Evolutionary conservation across 2,888 invertebrate genomes (phyloP), one percentile per base, ranked within the genome.

Genomic region (Palloptera scutellata): DNA sequence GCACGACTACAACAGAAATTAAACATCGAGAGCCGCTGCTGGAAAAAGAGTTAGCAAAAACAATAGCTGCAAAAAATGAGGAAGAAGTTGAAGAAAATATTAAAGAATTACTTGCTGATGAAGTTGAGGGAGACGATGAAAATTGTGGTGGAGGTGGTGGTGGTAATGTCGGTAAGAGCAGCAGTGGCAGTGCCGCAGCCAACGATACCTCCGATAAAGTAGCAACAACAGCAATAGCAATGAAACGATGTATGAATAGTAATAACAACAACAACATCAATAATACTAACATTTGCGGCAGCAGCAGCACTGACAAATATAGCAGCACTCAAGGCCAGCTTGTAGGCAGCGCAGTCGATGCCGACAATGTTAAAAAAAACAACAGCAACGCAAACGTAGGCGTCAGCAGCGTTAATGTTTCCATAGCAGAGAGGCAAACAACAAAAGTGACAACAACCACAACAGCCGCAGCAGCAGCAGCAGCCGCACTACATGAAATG

Each of bases 211-310:
- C 43, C 60, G 63, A 15, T 19, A 19, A 40, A 48, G 65, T 57
- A 6, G 1, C 59, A 1, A 4, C 12, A 4, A n/a, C n/a, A n/a
- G n/a, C n/a, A n/a, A n/a, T n/a, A n/a, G n/a, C n/a, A n/a, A n/a
- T n/a, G n/a, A 66, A 66, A 48, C 43, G 66, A 41, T 45, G 48
- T 45, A 54, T 55, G 57, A 54, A 62, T n/a, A 57, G 45, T 13
- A 66, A 53, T 61, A 51, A 68, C 54, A 69, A 67, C 69, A 70
- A 67, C 64, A 66, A 45, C 68, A 57, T 55, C 48, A 30, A 54
- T 52, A 59, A 58, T 66, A 67, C 66, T 11, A 17, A 19, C 68
- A 59, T 61, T 57, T 20, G 40, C 61, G 63, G 42, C 43, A 57
- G 61, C 58, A 64, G 62, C 54, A 65, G 62, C 55, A 61, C 40